These are phyloP conservation scores for Ancistrus triradiatus DNA, from an alignment of 2,113 vertebrate genomes.

Conservation along the genomic window DNA sequence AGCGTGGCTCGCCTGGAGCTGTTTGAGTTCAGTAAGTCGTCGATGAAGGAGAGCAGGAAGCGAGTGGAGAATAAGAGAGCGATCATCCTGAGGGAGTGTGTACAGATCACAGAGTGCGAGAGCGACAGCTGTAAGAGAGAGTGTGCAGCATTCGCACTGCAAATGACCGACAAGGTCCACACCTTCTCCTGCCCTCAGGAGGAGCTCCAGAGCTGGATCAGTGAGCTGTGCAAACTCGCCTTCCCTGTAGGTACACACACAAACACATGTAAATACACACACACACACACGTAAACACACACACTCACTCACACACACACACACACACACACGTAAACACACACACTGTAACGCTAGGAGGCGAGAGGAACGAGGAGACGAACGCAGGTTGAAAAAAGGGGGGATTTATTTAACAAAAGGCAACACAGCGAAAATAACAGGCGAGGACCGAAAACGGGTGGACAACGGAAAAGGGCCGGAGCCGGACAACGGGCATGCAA, in stretches of 20 bases:
- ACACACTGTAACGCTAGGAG: no score
- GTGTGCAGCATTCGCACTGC: constrained; percentile 66
- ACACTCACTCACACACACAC: not conserved
- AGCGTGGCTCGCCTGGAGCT: constrained; percentile 72
- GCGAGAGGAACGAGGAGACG: no score
- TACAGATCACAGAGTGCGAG: constrained; percentile 57
- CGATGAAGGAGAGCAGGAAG: constrained; percentile 18
- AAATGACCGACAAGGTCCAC: constrained; percentile 68
- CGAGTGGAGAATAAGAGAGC: constrained; percentile 52
- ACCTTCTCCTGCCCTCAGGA: constrained; percentile 57
- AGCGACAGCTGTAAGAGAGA: constrained; percentile 61
- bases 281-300: constrained; percentile 2
- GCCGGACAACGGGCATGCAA: no score
- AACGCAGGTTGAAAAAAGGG: no score
- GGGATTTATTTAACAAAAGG: no score
- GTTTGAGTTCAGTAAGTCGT: constrained; percentile 55
- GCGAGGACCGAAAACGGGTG: no score
- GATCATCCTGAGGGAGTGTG: constrained; percentile 65
- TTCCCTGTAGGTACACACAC: constrained; percentile 64
- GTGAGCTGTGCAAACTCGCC: constrained; percentile 65
- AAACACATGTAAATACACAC: not conserved
- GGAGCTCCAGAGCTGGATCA: constrained; percentile 61
- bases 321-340: not conserved
- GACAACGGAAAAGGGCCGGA: no score
- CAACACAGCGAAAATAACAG: no score